Conservation (phyloP, 2,113 vertebrate species). For the Siniperca knerii region DNA sequence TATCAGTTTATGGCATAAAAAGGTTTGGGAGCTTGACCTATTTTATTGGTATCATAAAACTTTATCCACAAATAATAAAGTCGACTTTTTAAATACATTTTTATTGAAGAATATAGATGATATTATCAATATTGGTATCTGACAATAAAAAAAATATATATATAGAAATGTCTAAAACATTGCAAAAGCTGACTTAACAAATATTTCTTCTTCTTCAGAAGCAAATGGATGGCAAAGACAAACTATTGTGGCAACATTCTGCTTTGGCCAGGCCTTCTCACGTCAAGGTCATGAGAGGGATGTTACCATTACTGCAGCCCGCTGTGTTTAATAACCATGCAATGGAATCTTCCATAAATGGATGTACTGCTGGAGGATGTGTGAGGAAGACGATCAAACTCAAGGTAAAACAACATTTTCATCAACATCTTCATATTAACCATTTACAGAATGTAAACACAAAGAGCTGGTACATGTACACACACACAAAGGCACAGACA, state of each 20-base stretch:
- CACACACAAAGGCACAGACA: background rate
- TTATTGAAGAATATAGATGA: background rate
- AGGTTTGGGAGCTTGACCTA: background rate
- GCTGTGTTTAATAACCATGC: constrained; percentile 33
- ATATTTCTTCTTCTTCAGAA: constrained; percentile 71
- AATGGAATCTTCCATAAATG: constrained; percentile 71
- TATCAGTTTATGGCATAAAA: background rate
- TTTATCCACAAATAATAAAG: background rate
- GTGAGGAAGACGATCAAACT: constrained; percentile 56
- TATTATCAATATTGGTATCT: too few relatives aligned
- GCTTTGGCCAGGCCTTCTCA: constrained; percentile 37
- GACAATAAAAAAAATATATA: too few relatives aligned
- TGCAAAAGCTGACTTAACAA: background rate
- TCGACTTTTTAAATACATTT: too few relatives aligned
- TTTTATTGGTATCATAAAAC: background rate
- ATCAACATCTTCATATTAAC: background rate
- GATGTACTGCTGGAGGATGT: constrained; percentile 61
- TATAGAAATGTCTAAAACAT: too few relatives aligned
- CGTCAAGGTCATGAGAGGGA: constrained; percentile 43
- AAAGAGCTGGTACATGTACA: too few relatives aligned
- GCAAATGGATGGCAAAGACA: constrained; percentile 74
- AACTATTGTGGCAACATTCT: constrained; percentile 44
- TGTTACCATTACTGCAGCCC: constrained; percentile 52
- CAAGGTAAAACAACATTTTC: constrained; percentile 73
- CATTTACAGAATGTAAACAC: background rate